Evolutionary conservation across 2,113 vertebrate genomes (phyloP), one percentile per base, ranked within the genome.

Genomic region (Vanacampus margaritifer): DNA sequence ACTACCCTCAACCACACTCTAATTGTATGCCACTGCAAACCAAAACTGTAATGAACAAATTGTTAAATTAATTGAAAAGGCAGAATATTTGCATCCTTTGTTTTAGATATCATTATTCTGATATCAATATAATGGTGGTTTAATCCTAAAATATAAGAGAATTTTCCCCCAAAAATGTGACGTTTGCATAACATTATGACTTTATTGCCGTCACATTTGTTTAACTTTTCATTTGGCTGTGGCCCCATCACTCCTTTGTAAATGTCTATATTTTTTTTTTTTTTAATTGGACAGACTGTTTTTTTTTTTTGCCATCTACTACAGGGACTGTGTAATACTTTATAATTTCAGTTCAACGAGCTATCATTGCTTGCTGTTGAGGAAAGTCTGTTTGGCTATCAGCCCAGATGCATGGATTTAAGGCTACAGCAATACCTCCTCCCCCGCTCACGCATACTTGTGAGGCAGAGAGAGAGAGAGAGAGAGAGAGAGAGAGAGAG

Each of bases 371-470:
- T 69, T 80, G 66, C 86, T 85, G 72, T 64, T 71, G 72, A 82
- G 78, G 80, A 82, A 81, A 86, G 76, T 84, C 79, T 76, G 76
- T 67, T 86, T 89, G 86, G 86, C 74, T 76, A 73, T 73, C 83
- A 79, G 81, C 87, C 86, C 75, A 89, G 84, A 89, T 84, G 79
- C 81, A 84, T 85, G 79, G 81, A 84, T 86, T 86, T 88, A 86
- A 88, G 74, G 78, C 69, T 68, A 41, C 57, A 72, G 56, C 17
- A 16, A 60, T 26, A 35, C 43, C 65, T 69, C 74, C 48, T 37
- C 76, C 73, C 74, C 75, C 21, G 32, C 56, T n/a, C n/a, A n/a
- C n/a, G n/a, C n/a, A n/a, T n/a, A n/a, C n/a, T 72, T 72, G 68
- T 60, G 11, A 70, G 73, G 54, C 61, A 21, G 7, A 48, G 70